Evolutionary conservation across 2,113 vertebrate species (phyloP), one percentile per base, ranked within the genome.

Genomic region (Vicugna pacos): DNA sequence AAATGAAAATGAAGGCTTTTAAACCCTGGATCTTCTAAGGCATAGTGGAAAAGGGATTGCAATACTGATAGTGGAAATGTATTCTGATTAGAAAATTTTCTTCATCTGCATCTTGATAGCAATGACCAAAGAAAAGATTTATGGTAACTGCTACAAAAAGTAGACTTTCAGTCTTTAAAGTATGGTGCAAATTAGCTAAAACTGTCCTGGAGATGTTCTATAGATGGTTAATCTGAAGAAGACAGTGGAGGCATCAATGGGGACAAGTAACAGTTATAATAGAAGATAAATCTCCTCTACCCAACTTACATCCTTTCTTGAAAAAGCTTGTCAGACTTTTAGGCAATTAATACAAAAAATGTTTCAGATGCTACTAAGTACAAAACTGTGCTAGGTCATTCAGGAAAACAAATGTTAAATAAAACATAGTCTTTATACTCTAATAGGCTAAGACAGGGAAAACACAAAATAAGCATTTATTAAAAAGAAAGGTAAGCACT

Each of bases 31-130:
- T 79, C 46, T 54, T 81, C 42, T 89, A 85, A 67, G n/a, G 11
- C 91, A 87, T 4, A 77, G 50, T 28, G 60, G 79, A 77, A 88
- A 72, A 35, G 3, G 32, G 26, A 76, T 7, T 82, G 5, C 16
- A 48, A 83, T 64, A 69, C 5, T 82, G 46, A 20, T 13, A 58
- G 10, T 85, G n/a, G 50, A 95, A 80, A 60, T 42, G 6, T 52
- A 94, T 58, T 83, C 54, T 73, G 4, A 92, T 73, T 94, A 54
- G 54, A 72, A 69, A 24, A 6, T 70, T 87, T 93, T 83, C 64
- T 84, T 58, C 65, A 80, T n/a, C 83, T 73, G 54, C 48, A 89
- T 73, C 75, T 94, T 92, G 54, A 54, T 12, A 69, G 52, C 30
- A 67, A 48, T 62, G 42, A 80, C 32, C 24, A 10, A 69, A 64